Percentiles rank a stretch among this genome's conserved stretches.
These are phyloP conservation scores for Chrysolophus pictus DNA, from an alignment of 2,797 vertebrate genomes.

Conservation along the genomic window DNA sequence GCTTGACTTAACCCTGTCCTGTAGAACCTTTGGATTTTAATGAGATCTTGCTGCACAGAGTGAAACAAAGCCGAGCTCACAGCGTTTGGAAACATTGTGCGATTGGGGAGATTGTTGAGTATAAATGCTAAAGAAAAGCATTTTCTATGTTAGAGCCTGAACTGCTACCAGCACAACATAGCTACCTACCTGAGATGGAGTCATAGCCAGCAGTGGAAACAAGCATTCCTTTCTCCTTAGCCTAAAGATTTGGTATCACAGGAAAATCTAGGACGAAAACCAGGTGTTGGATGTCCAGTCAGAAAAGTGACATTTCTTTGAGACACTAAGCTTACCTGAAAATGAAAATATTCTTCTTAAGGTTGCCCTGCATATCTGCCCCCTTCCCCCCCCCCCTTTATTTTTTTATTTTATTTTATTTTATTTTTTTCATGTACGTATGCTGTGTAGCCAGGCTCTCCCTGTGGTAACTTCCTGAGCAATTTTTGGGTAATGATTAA, in stretches of 20 bases:
- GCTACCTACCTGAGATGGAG: neutral
- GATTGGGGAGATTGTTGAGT: neutral
- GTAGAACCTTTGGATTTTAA: neutral
- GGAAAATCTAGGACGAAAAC: neutral
- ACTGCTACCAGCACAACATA: neutral
- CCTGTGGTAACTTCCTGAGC: neutral
- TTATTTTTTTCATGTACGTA: accelerated
- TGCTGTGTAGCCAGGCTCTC: neutral
- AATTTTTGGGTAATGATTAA: neutral
- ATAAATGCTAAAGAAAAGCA: neutral
- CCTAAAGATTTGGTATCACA: neutral
- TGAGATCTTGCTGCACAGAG: neutral
- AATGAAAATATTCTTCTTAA: neutral
- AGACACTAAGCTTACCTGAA: neutral
- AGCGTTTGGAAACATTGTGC: neutral
- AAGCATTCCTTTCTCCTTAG: neutral
- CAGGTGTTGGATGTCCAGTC: neutral
- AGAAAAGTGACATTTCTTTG: neutral
- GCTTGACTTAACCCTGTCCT: neutral
- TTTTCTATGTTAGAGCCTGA: neutral
- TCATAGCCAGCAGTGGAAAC: neutral
- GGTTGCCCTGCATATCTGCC: neutral
- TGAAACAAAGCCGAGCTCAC: neutral
- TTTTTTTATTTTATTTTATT: no score
- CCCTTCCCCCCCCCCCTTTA: no score